Conservation (phyloP, 2,888 invertebrate genomes). For the Sclerodermus sp. region DNA sequence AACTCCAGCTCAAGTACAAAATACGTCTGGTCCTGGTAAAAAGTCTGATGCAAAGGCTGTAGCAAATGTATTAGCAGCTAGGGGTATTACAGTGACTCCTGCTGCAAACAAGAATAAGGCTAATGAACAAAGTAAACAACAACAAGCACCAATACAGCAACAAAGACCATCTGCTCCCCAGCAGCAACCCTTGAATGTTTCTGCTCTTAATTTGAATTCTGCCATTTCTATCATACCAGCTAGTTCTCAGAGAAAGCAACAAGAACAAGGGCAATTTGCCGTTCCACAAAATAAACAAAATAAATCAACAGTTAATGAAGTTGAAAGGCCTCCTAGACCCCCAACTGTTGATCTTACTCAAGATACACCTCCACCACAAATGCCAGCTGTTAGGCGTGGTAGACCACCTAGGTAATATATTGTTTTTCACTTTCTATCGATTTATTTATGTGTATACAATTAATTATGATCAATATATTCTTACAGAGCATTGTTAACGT, state of each 20-base stretch:
- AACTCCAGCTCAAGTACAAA: slow-evolving; percentile 51
- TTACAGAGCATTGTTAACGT: slow-evolving; percentile 43
- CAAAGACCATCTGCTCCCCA: slow-evolving; percentile 41
- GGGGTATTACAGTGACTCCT: slow-evolving; percentile 77
- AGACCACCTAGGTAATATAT: slow-evolving; percentile 48
- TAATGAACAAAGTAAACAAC: slow-evolving; percentile 40
- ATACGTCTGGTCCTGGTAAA: slow-evolving; percentile 49
- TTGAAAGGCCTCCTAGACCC: slow-evolving; percentile 59
- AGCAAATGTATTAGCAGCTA: slow-evolving; percentile 74
- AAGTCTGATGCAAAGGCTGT: slow-evolving; percentile 75
- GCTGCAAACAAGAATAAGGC: slow-evolving; percentile 61
- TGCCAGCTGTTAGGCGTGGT: slow-evolving; percentile 52
- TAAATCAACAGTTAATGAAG: slow-evolving; percentile 41
- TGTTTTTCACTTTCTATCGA: neutral
- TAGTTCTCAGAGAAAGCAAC: slow-evolving; percentile 52
- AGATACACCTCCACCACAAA: slow-evolving; percentile 47
- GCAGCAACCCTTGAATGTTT: slow-evolving; percentile 52
- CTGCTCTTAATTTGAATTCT: slow-evolving; percentile 63
- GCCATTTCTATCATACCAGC: slow-evolving; percentile 67
- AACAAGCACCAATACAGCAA: slow-evolving; percentile 42
- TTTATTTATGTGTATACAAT: neutral
- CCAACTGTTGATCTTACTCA: slow-evolving; percentile 59
- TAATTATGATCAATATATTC: slow-evolving; percentile 3
- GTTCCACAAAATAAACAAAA: slow-evolving; percentile 54
- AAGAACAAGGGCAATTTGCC: slow-evolving; percentile 52